Base-by-base conservation (phyloP, 2,797 vertebrate genomes). In the Tragelaphus oryx region DNA sequence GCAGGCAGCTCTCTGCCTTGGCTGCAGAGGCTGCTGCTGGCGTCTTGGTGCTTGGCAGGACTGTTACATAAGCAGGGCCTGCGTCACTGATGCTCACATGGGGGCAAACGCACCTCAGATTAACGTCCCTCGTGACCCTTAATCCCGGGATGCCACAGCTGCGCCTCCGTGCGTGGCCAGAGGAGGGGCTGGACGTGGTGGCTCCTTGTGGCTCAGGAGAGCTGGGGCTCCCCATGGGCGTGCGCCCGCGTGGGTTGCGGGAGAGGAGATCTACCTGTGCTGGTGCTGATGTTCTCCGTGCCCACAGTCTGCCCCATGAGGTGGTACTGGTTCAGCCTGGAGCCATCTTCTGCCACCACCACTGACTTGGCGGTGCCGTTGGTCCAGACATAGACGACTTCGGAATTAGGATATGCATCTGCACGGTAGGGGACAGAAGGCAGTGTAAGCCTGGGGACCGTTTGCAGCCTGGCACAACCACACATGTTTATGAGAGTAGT, bases 321-420 rank as follows among this genome's bases (percentile, higher is more conserved):
- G 94, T 99, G 99, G 76, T 99, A 99, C 97, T 99, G 99, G 97
- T 99, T 99, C 92, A 99, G 99, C 12, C 99, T 98, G 16, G 99
- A 99, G n/a, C 99, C 99, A 0, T 99, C 99, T 95, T 99, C 99
- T 0, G 99, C 99, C 97, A 99, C 99, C 93, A 99, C 99, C 97
- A 99, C 99, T 0, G 99, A 99, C 2, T 99, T 99, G 94, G 99
- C 98, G 12, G 99, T 99, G 68, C 97, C 99, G 4, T 99, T 98
- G 59, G 99, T 99, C 99, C 99, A 99, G 6, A 99, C 99, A 30
- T 99, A 99, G 85, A 99, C 99, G 14, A 99, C 99, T 98, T 99
- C 99, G 0, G 99, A 99, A 79, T 99, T 99, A 0, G 99, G 99
- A 97, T 99, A 99, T 1, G 99, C 99, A 84, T 99, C 99, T 99